Conservation (phyloP, 2,888 invertebrate species). For the Meliscaeva auricollis region DNA sequence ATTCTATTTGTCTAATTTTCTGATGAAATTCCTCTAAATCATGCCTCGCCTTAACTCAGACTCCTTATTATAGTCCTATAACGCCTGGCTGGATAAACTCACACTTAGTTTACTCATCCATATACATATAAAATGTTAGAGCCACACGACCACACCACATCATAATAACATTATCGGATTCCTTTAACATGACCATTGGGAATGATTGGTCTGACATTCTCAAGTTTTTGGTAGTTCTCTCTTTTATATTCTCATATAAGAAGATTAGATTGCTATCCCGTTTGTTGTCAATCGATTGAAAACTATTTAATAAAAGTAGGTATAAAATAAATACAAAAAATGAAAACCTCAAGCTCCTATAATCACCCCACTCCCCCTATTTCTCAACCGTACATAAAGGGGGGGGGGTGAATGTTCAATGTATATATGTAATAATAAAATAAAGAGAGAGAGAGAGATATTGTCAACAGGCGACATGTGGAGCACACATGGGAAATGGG, state of each 20-base stretch:
- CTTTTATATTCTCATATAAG: background rate
- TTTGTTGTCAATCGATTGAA: slow-evolving; percentile 35
- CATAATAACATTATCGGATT: slow-evolving; percentile 67
- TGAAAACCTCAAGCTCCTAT: background rate
- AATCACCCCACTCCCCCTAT: too few relatives aligned
- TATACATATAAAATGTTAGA: background rate
- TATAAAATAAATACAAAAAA: slow-evolving; percentile 18
- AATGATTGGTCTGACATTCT: slow-evolving; percentile 16
- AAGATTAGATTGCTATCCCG: background rate
- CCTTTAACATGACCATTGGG: slow-evolving; percentile 45
- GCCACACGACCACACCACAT: slow-evolving; percentile 19
- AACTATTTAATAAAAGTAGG: slow-evolving; percentile 33
- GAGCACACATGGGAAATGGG: background rate
- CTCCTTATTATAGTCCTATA: background rate
- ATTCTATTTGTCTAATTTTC: too few relatives aligned
- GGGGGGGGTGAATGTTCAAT: background rate
- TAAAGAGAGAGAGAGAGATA: background rate
- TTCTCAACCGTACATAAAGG: background rate
- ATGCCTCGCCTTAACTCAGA: background rate
- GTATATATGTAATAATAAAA: background rate
- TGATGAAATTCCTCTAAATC: background rate
- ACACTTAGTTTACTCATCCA: slow-evolving; percentile 6
- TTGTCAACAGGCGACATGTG: slow-evolving; percentile 26
- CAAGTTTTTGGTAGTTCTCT: slow-evolving; percentile 17
- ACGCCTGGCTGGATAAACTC: background rate